These are phyloP conservation scores for Acronicta aceris DNA, from an alignment of 2,888 invertebrate species.

Conservation along the genomic window DNA sequence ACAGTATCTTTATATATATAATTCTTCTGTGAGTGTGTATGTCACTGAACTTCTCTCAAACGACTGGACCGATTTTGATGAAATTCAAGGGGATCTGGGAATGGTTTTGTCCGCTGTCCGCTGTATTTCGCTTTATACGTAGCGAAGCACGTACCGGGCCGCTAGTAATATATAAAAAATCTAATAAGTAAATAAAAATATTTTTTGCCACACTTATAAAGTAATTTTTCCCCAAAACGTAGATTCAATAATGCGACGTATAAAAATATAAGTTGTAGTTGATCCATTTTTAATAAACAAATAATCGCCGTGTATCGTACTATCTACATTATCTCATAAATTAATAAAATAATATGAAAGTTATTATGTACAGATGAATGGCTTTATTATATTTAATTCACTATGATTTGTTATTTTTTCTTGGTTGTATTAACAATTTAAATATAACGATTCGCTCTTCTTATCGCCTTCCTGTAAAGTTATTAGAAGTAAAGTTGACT, in stretches of 20 bases:
- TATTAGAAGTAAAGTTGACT: conserved; percentile 6
- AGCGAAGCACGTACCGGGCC: no score
- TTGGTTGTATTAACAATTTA: conserved; percentile 7
- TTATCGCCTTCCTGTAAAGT: conserved; percentile 6
- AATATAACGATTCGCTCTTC: conserved; percentile 2
- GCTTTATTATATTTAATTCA: conserved; percentile 5
- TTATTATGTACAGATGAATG: conserved; percentile 1
- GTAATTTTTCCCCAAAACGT: conserved; percentile 4
- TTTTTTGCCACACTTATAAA: conserved; percentile 4
- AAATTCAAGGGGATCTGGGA: no score
- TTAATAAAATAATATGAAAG: conserved; percentile 1
- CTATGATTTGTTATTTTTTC: conserved; percentile 5
- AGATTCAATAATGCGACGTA: conserved; percentile 5
- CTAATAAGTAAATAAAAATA: conserved; percentile 3
- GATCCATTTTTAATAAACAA: conserved; percentile 25
- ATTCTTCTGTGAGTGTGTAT: no score
- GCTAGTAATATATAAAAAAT: no score
- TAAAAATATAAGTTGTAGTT: conserved; percentile 27
- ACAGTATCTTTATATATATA: no score
- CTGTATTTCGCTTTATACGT: no score
- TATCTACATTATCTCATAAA: conserved; percentile 6
- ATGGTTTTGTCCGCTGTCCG: no score
- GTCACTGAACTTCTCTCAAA: no score
- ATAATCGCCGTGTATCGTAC: conserved; percentile 19
- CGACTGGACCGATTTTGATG: no score